Evolutionary conservation across 1,140 invertebrate species (phyloP).

Genomic region (Anoplolepis gracilipes): DNA sequence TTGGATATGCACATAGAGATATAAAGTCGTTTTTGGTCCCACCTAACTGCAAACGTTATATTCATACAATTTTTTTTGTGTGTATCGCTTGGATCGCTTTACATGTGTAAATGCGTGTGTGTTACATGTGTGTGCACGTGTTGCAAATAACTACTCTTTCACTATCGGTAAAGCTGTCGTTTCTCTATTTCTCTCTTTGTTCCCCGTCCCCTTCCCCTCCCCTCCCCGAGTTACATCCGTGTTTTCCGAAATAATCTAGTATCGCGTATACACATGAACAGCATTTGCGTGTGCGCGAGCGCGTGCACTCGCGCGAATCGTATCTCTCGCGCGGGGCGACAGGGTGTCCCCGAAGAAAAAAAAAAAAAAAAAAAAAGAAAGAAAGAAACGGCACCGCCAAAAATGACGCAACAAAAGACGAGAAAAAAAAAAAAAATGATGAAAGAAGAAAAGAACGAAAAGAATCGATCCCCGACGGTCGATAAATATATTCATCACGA

Average conservation of each 20-base stretch:
- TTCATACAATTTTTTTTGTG: slow-evolving; percentile 82
- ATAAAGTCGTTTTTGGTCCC: slow-evolving; percentile 87
- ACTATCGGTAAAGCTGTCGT: slow-evolving; percentile 77
- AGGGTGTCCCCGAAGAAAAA: slow-evolving; percentile 41
- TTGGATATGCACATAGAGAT: slow-evolving; percentile 86
- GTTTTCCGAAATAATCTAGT: slow-evolving; percentile 68
- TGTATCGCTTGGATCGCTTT: slow-evolving; percentile 75
- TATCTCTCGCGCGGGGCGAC: slow-evolving; percentile 39
- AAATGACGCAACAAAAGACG: slow-evolving; percentile 3
- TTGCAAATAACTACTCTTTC: slow-evolving; percentile 77
- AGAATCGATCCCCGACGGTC: slow-evolving; percentile 11
- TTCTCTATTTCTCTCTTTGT: slow-evolving; percentile 60
- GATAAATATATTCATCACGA: slow-evolving; percentile 19
- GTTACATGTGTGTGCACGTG: slow-evolving; percentile 70
- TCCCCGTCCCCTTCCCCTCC: neutral
- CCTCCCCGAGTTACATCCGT: neutral
- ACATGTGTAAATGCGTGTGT: slow-evolving; percentile 67
- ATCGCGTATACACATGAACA: slow-evolving; percentile 81
- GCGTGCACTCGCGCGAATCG: slow-evolving; percentile 21
- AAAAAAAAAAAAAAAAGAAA: neutral
- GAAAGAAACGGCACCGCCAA: slow-evolving; percentile 19
- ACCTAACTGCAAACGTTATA: slow-evolving; percentile 86
- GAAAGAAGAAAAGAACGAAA: slow-evolving; percentile 18
- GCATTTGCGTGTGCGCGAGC: slow-evolving; percentile 45
- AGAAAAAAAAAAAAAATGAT: slow-evolving; percentile 2